Conservation (phyloP, 2,113 vertebrate genomes). For the Ptilonorhynchus violaceus region DNA sequence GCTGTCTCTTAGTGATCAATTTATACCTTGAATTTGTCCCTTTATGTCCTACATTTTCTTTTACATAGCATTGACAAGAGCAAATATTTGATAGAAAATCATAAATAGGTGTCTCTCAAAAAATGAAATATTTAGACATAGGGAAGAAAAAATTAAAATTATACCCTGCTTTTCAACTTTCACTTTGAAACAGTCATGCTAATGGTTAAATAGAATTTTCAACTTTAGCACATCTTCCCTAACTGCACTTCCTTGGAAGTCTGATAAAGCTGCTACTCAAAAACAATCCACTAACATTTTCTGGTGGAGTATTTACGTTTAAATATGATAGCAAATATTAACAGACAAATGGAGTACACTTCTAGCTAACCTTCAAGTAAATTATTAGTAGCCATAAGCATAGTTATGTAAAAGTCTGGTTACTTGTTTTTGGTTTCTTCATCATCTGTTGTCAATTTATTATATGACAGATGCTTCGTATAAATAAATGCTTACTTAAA, state of each 20-base stretch:
- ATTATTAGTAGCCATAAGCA: neutral
- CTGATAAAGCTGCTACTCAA: neutral
- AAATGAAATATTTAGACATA: neutral
- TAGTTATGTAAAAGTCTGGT: neutral
- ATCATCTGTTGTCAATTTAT: neutral
- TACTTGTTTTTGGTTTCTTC: neutral
- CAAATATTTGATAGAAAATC: neutral
- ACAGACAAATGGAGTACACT: neutral
- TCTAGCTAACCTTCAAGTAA: neutral
- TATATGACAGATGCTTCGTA: neutral
- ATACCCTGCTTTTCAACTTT: neutral
- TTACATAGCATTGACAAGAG: neutral
- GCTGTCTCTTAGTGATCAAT: neutral
- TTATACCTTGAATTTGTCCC: neutral
- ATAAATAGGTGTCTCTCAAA: neutral
- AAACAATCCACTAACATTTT: neutral
- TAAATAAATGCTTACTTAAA: neutral
- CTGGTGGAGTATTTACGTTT: neutral
- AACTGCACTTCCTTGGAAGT: neutral
- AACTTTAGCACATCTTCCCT: neutral
- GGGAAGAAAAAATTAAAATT: neutral
- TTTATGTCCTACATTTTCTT: neutral
- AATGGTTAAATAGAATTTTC: neutral
- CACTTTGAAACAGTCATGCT: neutral
- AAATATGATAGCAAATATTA: neutral